Conservation (phyloP, 2,113 vertebrate genomes). For the Dipodomys ordii region DNA sequence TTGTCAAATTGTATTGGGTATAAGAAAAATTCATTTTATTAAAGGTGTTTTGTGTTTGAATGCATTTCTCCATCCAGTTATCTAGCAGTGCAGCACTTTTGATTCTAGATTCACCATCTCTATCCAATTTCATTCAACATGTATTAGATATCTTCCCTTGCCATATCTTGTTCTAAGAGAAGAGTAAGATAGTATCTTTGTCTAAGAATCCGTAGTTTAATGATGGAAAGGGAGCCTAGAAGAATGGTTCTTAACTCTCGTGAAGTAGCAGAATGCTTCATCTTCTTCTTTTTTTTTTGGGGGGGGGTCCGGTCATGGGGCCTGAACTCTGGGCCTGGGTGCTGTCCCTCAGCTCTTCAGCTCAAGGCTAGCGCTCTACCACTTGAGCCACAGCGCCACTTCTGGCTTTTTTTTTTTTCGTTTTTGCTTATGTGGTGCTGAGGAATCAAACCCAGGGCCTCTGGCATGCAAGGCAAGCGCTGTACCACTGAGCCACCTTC, state of each 20-base stretch:
- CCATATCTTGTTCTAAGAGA: constrained; percentile 7
- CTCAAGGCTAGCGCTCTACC: too few species aligned
- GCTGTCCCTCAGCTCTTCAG: too few species aligned
- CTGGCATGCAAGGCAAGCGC: too few species aligned
- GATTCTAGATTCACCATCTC: neutral
- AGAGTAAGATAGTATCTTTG: neutral
- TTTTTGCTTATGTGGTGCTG: too few species aligned
- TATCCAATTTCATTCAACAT: constrained; percentile 12
- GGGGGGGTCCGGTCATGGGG: too few species aligned
- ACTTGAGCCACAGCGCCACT: too few species aligned
- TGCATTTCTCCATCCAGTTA: neutral
- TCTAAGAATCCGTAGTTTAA: neutral
- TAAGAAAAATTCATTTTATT: constrained; percentile 40
- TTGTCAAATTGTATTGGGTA: neutral
- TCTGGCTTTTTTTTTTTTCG: too few species aligned
- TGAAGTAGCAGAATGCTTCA: neutral
- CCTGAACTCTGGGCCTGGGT: too few species aligned
- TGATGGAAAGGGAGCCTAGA: neutral
- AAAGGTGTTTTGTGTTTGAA: neutral
- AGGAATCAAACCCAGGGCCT: too few species aligned
- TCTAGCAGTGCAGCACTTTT: neutral
- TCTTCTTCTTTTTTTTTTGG: neutral
- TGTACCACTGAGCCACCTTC: too few species aligned
- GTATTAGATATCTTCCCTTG: neutral
- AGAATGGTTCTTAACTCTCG: neutral